A percentile compares a stretch with the other conserved stretches of the same genome.
These are phyloP conservation scores for Hypomecis atomaria DNA, from an alignment of 2,888 invertebrate species.

Conservation along the genomic window DNA sequence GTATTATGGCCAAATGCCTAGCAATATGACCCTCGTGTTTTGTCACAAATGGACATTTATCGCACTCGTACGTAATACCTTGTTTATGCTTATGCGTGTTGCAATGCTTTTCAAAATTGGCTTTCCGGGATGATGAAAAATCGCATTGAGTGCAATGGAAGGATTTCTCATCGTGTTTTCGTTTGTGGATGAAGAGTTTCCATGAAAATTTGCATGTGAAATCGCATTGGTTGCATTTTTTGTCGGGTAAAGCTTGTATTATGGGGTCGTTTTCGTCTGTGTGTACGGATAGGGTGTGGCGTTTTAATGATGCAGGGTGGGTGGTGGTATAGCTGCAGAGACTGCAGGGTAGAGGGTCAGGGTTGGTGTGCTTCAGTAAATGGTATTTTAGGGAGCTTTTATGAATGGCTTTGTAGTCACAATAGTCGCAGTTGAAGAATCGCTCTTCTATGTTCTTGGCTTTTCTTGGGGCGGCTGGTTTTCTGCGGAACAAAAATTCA, in stretches of 20 bases:
- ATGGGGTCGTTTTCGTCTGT: conserved; percentile 40
- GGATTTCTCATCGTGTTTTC: conserved; percentile 47
- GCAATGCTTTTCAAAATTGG: conserved; percentile 54
- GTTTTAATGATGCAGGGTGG: conserved; percentile 55
- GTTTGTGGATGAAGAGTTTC: conserved; percentile 53
- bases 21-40: conserved; percentile 66
- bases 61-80: conserved; percentile 53
- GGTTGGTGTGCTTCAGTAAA: conserved; percentile 51
- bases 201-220: conserved; percentile 48
- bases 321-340: conserved; percentile 61
- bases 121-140: conserved; percentile 53
- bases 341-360: conserved; percentile 54
- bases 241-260: conserved; percentile 1
- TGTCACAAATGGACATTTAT: conserved; percentile 65
- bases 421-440: conserved; percentile 50
- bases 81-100: conserved; percentile 50
- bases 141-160: conserved; percentile 53
- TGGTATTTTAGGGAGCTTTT: conserved; percentile 62
- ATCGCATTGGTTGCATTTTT: conserved; percentile 41
- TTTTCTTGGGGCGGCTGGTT: conserved; percentile 27
- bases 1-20: conserved; percentile 66
- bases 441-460: conserved; percentile 3
- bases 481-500: conserved; percentile 1
- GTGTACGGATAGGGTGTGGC: conserved; percentile 61
- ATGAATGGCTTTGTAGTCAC: conserved; percentile 60